phyloP scores from a whole-genome alignment of 2,888 invertebrate genomes.

The Drosophila crucigera region DNA sequence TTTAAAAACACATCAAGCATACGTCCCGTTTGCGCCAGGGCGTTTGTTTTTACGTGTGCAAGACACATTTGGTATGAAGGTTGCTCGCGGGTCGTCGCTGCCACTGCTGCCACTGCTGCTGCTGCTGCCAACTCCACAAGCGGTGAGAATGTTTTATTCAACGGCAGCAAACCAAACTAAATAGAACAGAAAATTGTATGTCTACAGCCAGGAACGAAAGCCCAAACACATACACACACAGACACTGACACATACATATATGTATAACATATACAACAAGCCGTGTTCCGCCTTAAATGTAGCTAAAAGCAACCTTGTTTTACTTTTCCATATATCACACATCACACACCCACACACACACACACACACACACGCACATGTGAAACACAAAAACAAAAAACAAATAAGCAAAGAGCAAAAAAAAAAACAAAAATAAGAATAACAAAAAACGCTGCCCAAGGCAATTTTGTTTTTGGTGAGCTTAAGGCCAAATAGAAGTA shows the following conservation, averaged over 20 bases:
- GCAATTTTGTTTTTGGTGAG: conserved; percentile 14
- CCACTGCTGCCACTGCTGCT: conserved; percentile 19
- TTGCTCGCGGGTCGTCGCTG: conserved; percentile 70
- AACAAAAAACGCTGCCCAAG: conserved; percentile 32
- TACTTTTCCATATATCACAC: conserved; percentile 27
- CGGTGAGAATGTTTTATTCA: conserved; percentile 83
- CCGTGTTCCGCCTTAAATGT: conserved; percentile 44
- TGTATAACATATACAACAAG: conserved; percentile 28
- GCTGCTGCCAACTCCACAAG: conserved; percentile 63
- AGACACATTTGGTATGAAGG: conserved; percentile 76
- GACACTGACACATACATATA: conserved; percentile 19
- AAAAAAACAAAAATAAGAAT: conserved; percentile 32
- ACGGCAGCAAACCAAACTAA: conserved; percentile 80
- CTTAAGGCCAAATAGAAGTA: conserved; percentile 45
- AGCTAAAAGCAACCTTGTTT: conserved; percentile 42
- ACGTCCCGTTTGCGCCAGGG: conserved; percentile 54
- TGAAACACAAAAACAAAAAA: conserved; percentile 12
- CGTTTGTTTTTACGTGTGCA: conserved; percentile 58
- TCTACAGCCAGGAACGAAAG: conserved; percentile 45
- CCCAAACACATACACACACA: conserved; percentile 24
- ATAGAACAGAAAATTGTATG: conserved; percentile 79
- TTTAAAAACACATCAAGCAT: conserved; percentile 81
- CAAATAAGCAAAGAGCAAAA: conserved; percentile 46
- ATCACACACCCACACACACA: conserved; percentile 15
- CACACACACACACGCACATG: conserved; percentile 25